A percentile compares a stretch with the other conserved stretches of the same genome.
Conservation (phyloP, 2,797 vertebrate genomes). For the Mus spretus region DNA sequence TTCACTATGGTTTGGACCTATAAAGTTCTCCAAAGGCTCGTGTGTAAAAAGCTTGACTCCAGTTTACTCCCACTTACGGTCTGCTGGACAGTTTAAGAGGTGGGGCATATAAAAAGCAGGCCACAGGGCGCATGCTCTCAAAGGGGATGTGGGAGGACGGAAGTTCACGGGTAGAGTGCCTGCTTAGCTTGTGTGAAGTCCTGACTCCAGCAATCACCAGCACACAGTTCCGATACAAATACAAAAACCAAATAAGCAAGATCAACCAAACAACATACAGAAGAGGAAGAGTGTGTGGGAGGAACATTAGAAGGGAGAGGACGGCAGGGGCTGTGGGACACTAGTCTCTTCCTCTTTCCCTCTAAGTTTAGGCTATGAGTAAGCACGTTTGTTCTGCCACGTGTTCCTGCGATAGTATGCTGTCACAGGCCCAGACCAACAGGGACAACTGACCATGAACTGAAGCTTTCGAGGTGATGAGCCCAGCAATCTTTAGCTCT, state of each 20-base stretch:
- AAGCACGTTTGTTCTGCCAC: neutral
- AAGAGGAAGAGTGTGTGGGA: neutral
- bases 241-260: neutral
- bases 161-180: neutral
- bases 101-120: neutral
- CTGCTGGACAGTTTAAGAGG: neutral
- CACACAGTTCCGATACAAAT: neutral
- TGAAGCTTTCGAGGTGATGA: neutral
- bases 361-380: neutral
- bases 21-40: neutral
- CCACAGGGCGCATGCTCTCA: neutral
- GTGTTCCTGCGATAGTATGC: neutral
- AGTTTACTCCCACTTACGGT: neutral
- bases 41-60: neutral
- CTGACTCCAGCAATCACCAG: neutral
- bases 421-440: neutral
- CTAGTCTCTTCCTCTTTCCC: slow-evolving; percentile 1
- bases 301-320: neutral
- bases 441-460: neutral
- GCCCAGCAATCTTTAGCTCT: neutral
- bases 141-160: neutral
- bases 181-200: neutral
- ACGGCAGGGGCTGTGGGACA: neutral
- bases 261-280: neutral
- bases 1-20: neutral